Evolutionary conservation across 1,140 invertebrate genomes (phyloP).

Genomic region (Macrosteles quadrilineatus): DNA sequence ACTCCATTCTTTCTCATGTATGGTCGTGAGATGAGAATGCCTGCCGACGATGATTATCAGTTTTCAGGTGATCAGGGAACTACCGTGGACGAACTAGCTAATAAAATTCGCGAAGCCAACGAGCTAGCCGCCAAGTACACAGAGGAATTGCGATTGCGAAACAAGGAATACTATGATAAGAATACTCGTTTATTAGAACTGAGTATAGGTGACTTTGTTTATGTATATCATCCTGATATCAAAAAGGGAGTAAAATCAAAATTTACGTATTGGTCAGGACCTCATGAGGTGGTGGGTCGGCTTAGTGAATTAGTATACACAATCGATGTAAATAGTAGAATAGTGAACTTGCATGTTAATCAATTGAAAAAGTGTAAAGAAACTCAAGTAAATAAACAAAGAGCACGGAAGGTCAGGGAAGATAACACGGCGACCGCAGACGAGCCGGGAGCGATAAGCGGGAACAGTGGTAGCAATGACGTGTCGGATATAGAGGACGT

Average conservation of each 20-base stretch:
- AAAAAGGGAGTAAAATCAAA: not conserved
- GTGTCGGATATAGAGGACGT: not conserved
- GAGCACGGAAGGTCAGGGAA: not conserved
- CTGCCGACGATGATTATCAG: not conserved
- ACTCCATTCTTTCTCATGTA: conserved; percentile 16
- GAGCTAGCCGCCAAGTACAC: not conserved
- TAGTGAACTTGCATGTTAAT: not conserved
- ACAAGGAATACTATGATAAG: not conserved
- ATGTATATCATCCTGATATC: conserved; percentile 8
- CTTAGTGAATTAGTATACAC: not conserved
- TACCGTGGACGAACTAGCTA: too few species aligned
- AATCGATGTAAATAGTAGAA: not conserved
- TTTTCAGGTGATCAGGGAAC: not conserved
- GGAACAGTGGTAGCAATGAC: not conserved
- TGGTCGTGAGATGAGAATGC: conserved; percentile 8
- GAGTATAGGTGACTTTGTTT: not conserved
- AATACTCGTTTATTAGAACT: not conserved
- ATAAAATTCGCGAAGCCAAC: not conserved
- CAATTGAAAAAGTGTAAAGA: not conserved
- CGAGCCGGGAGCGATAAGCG: not conserved
- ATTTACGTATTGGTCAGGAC: not conserved
- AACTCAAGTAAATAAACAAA: too few species aligned
- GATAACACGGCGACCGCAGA: not conserved
- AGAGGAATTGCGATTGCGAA: not conserved
- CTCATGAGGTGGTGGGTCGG: conserved; percentile 4